These are phyloP conservation scores for Macroramphosus scolopax DNA, from an alignment of 2,797 vertebrate genomes.

Conservation along the genomic window DNA sequence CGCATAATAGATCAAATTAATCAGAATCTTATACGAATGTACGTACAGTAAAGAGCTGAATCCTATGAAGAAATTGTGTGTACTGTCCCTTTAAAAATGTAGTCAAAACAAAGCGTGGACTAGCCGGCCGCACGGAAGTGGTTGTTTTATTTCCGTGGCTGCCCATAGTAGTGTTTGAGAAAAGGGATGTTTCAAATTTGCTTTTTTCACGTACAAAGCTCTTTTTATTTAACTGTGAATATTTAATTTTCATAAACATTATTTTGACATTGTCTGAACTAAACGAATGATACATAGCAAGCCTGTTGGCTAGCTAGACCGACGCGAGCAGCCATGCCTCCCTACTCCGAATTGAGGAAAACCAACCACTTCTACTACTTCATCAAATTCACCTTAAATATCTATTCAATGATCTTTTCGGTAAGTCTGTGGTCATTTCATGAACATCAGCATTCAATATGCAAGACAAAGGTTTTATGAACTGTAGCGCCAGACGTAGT, in stretches of 20 bases:
- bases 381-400: slow-evolving; percentile 83
- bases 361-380: slow-evolving; percentile 82
- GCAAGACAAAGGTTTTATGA: background rate
- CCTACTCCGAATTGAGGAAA: slow-evolving; percentile 76
- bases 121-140: slow-evolving; percentile 67
- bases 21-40: no score
- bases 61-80: slow-evolving; percentile 1
- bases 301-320: slow-evolving; percentile 39
- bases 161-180: slow-evolving; percentile 28
- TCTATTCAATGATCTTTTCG: slow-evolving; percentile 87
- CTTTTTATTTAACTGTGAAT: background rate
- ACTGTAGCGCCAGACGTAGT: slow-evolving; percentile 2
- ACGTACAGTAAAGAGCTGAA: background rate
- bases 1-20: no score
- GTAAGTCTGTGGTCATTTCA: slow-evolving; percentile 64
- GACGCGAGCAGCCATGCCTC: slow-evolving; percentile 68
- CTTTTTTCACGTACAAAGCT: no score
- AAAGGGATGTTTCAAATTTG: slow-evolving; percentile 32
- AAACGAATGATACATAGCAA: slow-evolving; percentile 31
- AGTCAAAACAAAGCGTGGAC: slow-evolving; percentile 77
- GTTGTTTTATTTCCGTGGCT: slow-evolving; percentile 34
- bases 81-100: slow-evolving; percentile 69
- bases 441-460: background rate
- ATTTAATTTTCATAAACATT: slow-evolving; percentile 3
- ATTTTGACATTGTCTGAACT: slow-evolving; percentile 12